Evolutionary conservation across 2,888 invertebrate species (phyloP), one percentile per base, ranked within the genome.

Genomic region (Salpingus planirostris): DNA sequence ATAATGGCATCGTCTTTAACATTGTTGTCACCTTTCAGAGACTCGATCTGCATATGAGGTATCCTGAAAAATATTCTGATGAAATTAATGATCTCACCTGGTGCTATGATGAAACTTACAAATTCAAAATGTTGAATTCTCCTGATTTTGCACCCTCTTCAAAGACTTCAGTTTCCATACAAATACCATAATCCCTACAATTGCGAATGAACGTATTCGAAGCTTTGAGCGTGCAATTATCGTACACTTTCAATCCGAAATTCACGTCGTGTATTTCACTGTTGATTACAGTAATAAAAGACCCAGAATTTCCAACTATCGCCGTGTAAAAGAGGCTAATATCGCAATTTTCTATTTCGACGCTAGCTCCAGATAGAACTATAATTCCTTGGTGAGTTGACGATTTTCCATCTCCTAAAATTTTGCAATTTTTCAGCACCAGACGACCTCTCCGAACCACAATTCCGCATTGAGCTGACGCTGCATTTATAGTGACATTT

Each of bases 371-470:
- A 31, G 64, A 53, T 46, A 69, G 50, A 26, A 68, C 69, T n/a
- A 73, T 63, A 13, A 76, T 64, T 12, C 71, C 74, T 46, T 72
- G 66, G 47, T 70, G 70, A 2, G 70, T 70, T 3, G 69, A 67
- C 2, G 70, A 70, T 24, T 61, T 57, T 21, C 65, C 65, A 46
- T 69, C 62, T 1, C 70, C 71, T 22, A 66, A 46, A 27, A 77
- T 54, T 41, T 57, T 64, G 46, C 76, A 76, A 42, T 69, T 69
- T 24, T 56, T 62, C 29, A 77, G 46, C 8, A 52, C 57, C 5
- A 47, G 49, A 13, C 55, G 63, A 8, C 76, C 75, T 40, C 56
- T 58, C 29, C 73, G 64, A 4, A 69, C 53, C 8, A 72, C 45
- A 29, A 74, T 61, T 6, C 70, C 75, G 27, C 67, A 68, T 29